Evolutionary conservation across 2,888 invertebrate species (phyloP), one percentile per base, ranked within the genome.

Genomic region (Limnephilus rhombicus): DNA sequence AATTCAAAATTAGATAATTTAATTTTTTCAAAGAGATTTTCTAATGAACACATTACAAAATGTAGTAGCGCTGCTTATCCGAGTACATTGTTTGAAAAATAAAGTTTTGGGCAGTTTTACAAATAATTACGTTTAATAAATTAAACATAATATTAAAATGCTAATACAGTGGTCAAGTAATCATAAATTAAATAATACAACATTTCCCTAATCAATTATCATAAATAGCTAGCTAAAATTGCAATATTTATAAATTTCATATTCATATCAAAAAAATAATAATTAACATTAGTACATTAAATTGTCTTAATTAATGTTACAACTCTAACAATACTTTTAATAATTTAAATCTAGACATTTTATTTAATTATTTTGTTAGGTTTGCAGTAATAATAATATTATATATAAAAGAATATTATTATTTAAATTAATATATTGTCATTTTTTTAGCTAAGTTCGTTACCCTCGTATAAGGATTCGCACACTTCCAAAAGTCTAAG

Each of bases 401-500:
- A 37, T 37, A 41, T 41, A 83, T 7, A 37, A 37, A 34, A 37
- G 34, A 83, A 83, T 83, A 83, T 83, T 37, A 37, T 24, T 83
- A 83, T 24, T 37, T 83, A 83, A 37, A 83, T 31, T 37, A 83
- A 80, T 68, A 80, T 68, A 68, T 68, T 89, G 89, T 89, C 80
- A 80, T 90, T 81, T 68, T 90, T 68, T 97, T 97, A 98, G 96
- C 98, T 98, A 94, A 97, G 97, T 94, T 98, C 98, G 95, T 98
- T 98, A 4, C 98, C 98, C 95, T 98, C 98, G 95, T 98, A 98
- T 94, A 98, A 96, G 94, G 98, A 97, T 95, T 98, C 98, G 94
- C 98, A 98, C 94, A 97, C 97, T 95, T 98, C 98, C 94, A 99
- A 96, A 94, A 98, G 96, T 95, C 98, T 97, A 94, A 98, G 96